Conservation (phyloP, 1,140 invertebrate species). For the Drosophila bifasciata region DNA sequence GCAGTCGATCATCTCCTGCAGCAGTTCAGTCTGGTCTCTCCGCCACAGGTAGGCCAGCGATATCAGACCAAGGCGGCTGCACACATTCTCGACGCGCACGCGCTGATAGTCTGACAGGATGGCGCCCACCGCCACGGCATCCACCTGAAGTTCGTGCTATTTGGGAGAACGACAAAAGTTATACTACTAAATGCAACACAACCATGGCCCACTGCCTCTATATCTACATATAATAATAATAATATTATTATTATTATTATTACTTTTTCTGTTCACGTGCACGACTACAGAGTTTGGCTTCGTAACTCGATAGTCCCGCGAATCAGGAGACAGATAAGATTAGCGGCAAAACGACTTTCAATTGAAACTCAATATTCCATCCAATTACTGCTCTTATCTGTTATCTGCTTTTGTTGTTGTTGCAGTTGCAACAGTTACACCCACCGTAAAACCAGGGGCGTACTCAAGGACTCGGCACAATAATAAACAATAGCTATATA, state of each 20-base stretch:
- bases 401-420: slow-evolving; percentile 4
- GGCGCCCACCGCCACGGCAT: slow-evolving; percentile 97
- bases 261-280: slow-evolving; percentile 41
- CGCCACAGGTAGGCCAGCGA: slow-evolving; percentile 97
- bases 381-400: slow-evolving; percentile 14
- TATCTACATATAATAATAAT: slow-evolving; percentile 22
- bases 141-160: slow-evolving; percentile 91
- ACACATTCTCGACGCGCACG: slow-evolving; percentile 99
- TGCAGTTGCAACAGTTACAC: slow-evolving; percentile 12
- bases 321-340: slow-evolving; percentile 44
- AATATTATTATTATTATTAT: slow-evolving; percentile 10
- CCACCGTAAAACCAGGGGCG: not conserved
- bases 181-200: not conserved
- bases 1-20: slow-evolving; percentile 98
- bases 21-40: slow-evolving; percentile 95
- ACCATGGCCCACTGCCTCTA: not conserved
- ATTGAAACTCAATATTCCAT: slow-evolving; percentile 9
- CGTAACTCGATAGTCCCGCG: slow-evolving; percentile 10
- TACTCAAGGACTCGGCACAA: not conserved
- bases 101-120: slow-evolving; percentile 99
- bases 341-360: slow-evolving; percentile 15
- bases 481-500: not conserved
- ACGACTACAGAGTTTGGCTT: slow-evolving; percentile 21
- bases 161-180: not conserved
- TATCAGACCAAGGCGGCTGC: slow-evolving; percentile 93